Evolutionary conservation across 92 coral and sea anemone genomes (phyloP), one percentile per base, ranked within the genome.

Genomic region (Phenganax marumi): DNA sequence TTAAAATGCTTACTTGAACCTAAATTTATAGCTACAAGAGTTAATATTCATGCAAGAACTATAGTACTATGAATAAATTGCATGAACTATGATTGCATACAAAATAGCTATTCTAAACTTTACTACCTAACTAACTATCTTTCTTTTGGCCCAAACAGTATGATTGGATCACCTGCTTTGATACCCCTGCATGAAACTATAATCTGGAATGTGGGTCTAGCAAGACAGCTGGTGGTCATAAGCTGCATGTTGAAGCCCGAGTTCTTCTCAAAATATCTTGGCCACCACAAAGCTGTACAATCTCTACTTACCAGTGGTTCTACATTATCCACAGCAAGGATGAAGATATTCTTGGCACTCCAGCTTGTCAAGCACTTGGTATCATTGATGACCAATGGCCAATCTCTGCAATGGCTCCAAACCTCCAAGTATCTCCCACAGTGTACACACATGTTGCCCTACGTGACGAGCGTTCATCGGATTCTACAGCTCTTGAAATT

Each of bases 121-220:
- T n/a, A n/a, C n/a, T n/a, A n/a, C n/a, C n/a, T n/a, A n/a, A n/a
- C n/a, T n/a, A n/a, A n/a, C n/a, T n/a, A n/a, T n/a, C n/a, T n/a
- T n/a, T n/a, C n/a, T n/a, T n/a, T n/a, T n/a, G n/a, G n/a, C n/a
- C n/a, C n/a, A n/a, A n/a, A n/a, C n/a, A n/a, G n/a, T 33, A 33
- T 33, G 43, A 33, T 33, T 33, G 43, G 43, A 33, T 76, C 0
- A 76, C 64, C 26, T 8, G 81, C 51, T 76, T 76, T 76, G 84
- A 80, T 25, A 65, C 84, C 46, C 84, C 84, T 80, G 84, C 62
- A 49, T 80, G 84, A 75, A 17, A 43, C 51, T 64, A 80, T 62
- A n/a, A 66, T 19, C 75, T 64, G 43, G 84, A 80, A 52, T 66
- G 84, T 66, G 72, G 83, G 50, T 60, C 52, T 8, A 55, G 26